Base-by-base conservation (phyloP, 2,888 invertebrate genomes). In the Leucophora obtusa region DNA sequence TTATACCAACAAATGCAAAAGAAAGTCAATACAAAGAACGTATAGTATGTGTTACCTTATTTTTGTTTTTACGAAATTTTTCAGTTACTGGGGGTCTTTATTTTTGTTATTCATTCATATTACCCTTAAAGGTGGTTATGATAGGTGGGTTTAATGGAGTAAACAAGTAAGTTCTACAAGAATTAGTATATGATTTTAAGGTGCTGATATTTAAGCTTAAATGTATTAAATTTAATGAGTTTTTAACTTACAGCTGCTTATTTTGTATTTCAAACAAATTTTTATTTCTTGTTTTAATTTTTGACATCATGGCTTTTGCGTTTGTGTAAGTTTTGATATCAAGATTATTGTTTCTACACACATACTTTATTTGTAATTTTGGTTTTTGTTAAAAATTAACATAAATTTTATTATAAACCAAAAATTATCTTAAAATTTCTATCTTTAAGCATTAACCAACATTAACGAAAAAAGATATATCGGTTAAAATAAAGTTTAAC, bases 161-260 rank as follows among this genome's bases (percentile, higher is more conserved):
- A 72, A 71, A 80, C 63, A 72, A 68, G 43, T 68, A 68, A 63
- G 68, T 28, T 51, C 60, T 38, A 43, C 51, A 70, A 69, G 33
- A 65, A 58, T 53, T 63, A 33, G 59, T 54, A 15, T 63, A 59
- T 70, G 81, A 81, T 81, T 73, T 73, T 35, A 71, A 78, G 66
- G 73, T 77, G 81, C 77, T 81, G 77, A 81, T 81, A 77, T 81
- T 77, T 74, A 74, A 74, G 77, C 77, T 77, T 74, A 74, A 62
- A 70, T 74, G 73, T 70, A 74, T 77, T 73, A 77, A 77, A 56
- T 77, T 77, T 81, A 77, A 81, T 81, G 81, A 81, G 81, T 73
- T 81, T 75, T 81, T 74, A 81, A 81, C 73, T 74, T 77, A 71
- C 77, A 81, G 73, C 81, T 81, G 81, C 73, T 81, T 72, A 51